These are phyloP conservation scores for Chrysolina haemoptera DNA, from an alignment of 2,888 invertebrate species.

Conservation along the genomic window DNA sequence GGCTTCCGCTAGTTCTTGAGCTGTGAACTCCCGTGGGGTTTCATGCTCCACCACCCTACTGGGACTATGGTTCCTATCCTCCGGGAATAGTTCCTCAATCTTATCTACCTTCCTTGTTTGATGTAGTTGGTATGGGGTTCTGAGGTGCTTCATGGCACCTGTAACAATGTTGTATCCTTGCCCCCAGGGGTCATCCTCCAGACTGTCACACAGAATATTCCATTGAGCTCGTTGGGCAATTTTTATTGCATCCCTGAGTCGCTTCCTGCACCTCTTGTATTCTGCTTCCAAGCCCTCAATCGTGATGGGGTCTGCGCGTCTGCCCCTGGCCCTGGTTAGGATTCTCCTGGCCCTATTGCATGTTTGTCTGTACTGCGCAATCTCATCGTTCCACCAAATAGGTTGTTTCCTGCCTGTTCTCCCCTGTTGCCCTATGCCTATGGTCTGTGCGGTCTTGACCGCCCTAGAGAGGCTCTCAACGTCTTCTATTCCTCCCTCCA, in stretches of 20 bases:
- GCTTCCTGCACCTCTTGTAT: neutral
- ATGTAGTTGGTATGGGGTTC: no score
- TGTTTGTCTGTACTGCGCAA: neutral
- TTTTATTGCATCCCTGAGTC: neutral
- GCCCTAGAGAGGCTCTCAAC: neutral
- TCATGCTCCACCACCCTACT: neutral
- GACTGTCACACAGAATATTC: neutral
- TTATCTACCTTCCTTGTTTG: no score
- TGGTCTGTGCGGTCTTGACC: neutral
- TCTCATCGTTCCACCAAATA: conserved; percentile 14
- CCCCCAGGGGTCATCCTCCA: conserved; percentile 21
- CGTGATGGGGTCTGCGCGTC: neutral
- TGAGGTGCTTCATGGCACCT: no score
- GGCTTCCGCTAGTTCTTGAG: neutral
- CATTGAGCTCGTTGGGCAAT: conserved; percentile 9
- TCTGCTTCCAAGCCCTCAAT: neutral
- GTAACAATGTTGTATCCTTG: conserved; percentile 6
- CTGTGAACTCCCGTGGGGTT: neutral
- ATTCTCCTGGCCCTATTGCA: neutral
- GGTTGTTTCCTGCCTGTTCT: neutral
- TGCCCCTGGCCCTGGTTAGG: conserved; percentile 12
- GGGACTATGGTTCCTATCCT: neutral
- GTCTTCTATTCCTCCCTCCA: neutral
- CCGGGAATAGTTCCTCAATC: conserved; percentile 27
- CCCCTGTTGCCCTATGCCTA: neutral